Percentiles rank a stretch among this genome's conserved stretches.
Conservation (phyloP, 2,888 invertebrate species). For the Itoplectis maculator region DNA sequence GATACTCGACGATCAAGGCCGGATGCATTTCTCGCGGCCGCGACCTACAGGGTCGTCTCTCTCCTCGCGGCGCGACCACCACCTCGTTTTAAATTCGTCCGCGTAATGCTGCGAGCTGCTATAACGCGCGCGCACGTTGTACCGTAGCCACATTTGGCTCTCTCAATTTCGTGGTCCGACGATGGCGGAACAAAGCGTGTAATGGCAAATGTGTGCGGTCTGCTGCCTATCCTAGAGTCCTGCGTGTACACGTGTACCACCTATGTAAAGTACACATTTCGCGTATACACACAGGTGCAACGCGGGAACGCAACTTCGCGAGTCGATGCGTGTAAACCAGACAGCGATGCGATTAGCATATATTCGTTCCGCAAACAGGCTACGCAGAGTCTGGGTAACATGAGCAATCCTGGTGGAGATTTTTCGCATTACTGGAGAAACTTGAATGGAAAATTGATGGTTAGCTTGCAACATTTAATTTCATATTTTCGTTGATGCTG, state of each 20-base stretch:
- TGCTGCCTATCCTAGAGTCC: background rate
- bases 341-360: conserved; percentile 21
- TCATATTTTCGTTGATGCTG: background rate
- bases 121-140: conserved; percentile 30
- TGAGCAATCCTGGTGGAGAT: background rate
- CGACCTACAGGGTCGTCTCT: conserved; percentile 51
- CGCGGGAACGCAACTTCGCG: conserved; percentile 14
- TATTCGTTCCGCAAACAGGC: conserved; percentile 1
- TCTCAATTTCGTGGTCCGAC: conserved; percentile 59
- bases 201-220: conserved; percentile 46
- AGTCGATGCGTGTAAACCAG: conserved; percentile 27
- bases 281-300: background rate
- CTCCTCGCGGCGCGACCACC: conserved; percentile 35
- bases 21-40: conserved; percentile 58
- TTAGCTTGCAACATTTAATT: background rate
- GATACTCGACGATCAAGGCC: conserved; percentile 47
- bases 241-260: background rate
- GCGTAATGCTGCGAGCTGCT: conserved; percentile 42
- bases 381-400: background rate
- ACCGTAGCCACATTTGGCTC: conserved; percentile 49
- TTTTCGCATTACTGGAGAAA: background rate
- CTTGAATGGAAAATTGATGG: background rate
- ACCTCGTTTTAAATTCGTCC: conserved; percentile 58
- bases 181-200: conserved; percentile 41
- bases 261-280: background rate